A percentile compares a stretch with the other conserved stretches of the same genome.
phyloP scores from a whole-genome alignment of 2,113 vertebrate species.

The Hemibagrus wyckioides region DNA sequence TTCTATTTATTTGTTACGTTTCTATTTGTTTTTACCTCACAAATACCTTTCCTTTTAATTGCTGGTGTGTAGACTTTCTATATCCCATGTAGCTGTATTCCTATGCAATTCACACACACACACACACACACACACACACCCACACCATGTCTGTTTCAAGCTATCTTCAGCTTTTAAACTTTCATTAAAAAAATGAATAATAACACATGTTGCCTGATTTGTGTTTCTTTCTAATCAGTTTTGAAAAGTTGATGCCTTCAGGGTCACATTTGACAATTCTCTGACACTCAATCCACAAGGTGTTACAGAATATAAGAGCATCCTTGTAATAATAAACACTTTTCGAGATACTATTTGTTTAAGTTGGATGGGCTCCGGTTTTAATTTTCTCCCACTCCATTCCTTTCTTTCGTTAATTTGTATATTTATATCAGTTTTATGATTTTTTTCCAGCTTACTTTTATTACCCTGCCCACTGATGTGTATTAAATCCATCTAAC shows the following conservation, averaged over 20 bases:
- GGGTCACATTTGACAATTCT: neutral
- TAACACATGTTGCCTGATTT: neutral
- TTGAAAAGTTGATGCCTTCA: conserved; percentile 10
- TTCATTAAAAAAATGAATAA: neutral
- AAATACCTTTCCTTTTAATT: neutral
- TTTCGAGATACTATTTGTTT: conserved; percentile 31
- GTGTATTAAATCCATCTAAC: conserved; percentile 56
- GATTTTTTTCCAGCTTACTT: conserved; percentile 42
- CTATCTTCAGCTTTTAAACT: neutral
- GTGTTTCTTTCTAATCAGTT: neutral
- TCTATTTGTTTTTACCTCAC: neutral
- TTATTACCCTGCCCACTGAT: conserved; percentile 45
- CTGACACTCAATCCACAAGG: neutral
- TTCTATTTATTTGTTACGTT: neutral
- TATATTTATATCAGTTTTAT: conserved; percentile 26
- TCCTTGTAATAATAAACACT: conserved; percentile 3
- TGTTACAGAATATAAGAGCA: neutral
- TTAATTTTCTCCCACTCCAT: conserved; percentile 58
- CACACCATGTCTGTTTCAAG: neutral
- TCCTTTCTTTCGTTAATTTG: neutral
- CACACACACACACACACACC: no score
- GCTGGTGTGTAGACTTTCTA: neutral
- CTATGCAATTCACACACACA: neutral
- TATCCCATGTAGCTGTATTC: neutral
- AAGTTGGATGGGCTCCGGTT: conserved; percentile 64